Evolutionary conservation across 1,140 invertebrate genomes (phyloP).

Genomic region (Galendromus occidentalis): DNA sequence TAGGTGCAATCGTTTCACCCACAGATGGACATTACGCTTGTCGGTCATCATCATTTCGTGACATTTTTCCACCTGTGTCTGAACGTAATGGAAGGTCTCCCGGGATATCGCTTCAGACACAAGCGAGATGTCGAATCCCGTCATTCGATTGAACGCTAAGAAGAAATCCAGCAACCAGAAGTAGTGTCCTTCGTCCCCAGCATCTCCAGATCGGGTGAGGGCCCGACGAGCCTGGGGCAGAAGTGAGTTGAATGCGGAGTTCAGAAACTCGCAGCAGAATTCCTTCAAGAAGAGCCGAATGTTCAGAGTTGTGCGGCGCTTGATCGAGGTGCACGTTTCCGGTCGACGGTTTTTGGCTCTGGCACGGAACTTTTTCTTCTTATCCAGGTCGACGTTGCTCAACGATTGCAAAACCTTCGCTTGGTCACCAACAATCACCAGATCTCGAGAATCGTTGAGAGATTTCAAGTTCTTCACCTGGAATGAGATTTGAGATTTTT

Average conservation of each 20-base stretch:
- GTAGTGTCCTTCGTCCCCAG: conserved; percentile 73
- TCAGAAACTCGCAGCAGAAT: conserved; percentile 78
- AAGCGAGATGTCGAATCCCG: conserved; percentile 60
- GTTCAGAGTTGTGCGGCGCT: conserved; percentile 49
- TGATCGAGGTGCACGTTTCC: conserved; percentile 29
- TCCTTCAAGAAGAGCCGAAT: conserved; percentile 72
- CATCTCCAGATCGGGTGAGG: background rate
- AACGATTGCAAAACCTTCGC: conserved; percentile 34
- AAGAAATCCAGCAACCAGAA: conserved; percentile 85
- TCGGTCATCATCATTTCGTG: conserved; percentile 65
- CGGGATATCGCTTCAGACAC: conserved; percentile 77
- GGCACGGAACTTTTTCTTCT: conserved; percentile 43
- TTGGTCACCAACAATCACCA: conserved; percentile 69
- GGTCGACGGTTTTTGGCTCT: conserved; percentile 44
- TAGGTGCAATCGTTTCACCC: conserved; percentile 59
- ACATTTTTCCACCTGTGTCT: conserved; percentile 71
- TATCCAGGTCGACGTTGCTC: conserved; percentile 50
- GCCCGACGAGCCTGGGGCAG: conserved; percentile 39
- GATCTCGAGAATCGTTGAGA: conserved; percentile 56
- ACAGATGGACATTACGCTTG: conserved; percentile 59
- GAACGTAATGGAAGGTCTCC: conserved; percentile 72
- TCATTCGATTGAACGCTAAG: conserved; percentile 83
- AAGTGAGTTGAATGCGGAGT: conserved; percentile 70
- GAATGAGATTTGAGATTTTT: conserved; percentile 36
- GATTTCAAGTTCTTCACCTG: conserved; percentile 79